A percentile compares a stretch with the other conserved stretches of the same genome.
These are phyloP conservation scores for Semicossyphus pulcher DNA, from an alignment of 2,113 vertebrate genomes.

Conservation along the genomic window DNA sequence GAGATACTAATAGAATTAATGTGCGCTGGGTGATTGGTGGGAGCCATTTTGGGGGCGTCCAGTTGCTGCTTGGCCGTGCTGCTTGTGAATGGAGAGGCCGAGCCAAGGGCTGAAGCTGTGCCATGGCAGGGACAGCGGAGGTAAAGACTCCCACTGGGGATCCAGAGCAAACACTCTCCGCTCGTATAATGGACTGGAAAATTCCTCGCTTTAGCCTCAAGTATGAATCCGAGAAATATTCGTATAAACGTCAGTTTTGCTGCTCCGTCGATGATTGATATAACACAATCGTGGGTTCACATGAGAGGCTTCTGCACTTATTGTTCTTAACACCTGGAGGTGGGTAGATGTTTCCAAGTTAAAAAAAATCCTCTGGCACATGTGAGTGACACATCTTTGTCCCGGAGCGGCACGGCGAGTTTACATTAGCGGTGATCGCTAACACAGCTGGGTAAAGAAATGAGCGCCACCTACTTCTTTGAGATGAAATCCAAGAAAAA, in stretches of 20 bases:
- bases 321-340: conserved; percentile 36
- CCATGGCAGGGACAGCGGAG: conserved; percentile 39
- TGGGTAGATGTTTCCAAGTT: conserved; percentile 7
- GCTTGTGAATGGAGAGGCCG: conserved; percentile 42
- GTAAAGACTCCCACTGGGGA: conserved; percentile 54
- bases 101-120: conserved; percentile 44
- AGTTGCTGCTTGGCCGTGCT: conserved; percentile 23
- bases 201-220: conserved; percentile 39
- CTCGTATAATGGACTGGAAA: conserved; percentile 50
- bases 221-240: conserved; percentile 29
- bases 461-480: conserved; percentile 12
- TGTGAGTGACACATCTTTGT: conserved; percentile 5
- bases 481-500: background rate
- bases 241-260: conserved; percentile 37
- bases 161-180: conserved; percentile 38
- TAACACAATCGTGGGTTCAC: conserved; percentile 35
- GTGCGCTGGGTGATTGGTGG: conserved; percentile 29
- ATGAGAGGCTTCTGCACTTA: conserved; percentile 39
- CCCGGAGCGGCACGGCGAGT: background rate
- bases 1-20: conserved; percentile 55
- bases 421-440: background rate
- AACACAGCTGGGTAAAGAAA: conserved; percentile 6
- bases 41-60: conserved; percentile 54
- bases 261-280: conserved; percentile 34
- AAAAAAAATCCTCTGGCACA: conserved; percentile 8